Base-by-base conservation (phyloP, 2,888 invertebrate species). In the Baccha elongata region DNA sequence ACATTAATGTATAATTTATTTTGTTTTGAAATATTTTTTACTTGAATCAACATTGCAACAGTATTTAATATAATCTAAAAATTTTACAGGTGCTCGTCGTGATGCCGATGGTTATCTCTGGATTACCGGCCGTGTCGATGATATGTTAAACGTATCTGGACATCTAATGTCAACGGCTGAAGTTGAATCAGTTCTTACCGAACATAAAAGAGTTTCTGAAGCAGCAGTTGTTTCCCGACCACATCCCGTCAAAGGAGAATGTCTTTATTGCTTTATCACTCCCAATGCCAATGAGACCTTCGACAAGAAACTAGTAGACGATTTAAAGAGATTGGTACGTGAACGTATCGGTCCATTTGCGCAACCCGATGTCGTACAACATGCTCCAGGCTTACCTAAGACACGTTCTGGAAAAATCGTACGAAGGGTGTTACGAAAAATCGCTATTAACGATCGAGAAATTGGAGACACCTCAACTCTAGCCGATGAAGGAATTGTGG, bases 371-470 rank as follows among this genome's bases (percentile, higher is more conserved):
- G 94, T 95, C 37, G 95, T 99, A 73, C 99, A 99, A 86, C 94
- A 96, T 89, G 98, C 99, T 0, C 97, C 98, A 0, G 96, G 95
- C 0, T 92, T 99, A 84, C 99, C 99, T 0, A 99, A 99, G 91
- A 99, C 99, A 0, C 93, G 99, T 53, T 99, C 99, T 0, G 99
- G 99, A 1, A 99, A 99, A 92, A 99, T 99, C 80, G 99, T 99
- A 97, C 93, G 99, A 79, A 93, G 99, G 85, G 96, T 99, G 74
- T 92, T 99, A 80, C 93, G 98, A 84, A 98, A 99, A 91, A 95
- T 99, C 11, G 99, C 99, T 0, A 91, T 95, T 1, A 96, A 97
- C 40, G 98, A 99, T 88, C 92, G 91, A 52, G 94, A 98, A 86
- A 94, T 99, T 42, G 99, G 99, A 3, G 99, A 99, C 91, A 94